Evolutionary conservation across 2,797 vertebrate genomes (phyloP).

Genomic region (Hylomyscus alleni): DNA sequence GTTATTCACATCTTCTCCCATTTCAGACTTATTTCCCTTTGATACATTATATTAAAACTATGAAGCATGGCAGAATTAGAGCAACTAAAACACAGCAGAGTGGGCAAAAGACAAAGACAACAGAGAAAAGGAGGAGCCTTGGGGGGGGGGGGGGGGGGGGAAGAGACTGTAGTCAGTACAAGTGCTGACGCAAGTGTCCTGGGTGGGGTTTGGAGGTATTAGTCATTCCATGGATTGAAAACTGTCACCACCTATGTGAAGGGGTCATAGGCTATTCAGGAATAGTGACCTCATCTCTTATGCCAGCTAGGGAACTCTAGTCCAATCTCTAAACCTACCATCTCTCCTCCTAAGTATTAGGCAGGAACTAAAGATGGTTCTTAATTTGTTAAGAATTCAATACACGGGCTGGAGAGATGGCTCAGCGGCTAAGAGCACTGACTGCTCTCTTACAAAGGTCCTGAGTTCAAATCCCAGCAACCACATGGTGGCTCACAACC

Average conservation of each 20-base stretch:
- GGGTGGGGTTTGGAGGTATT: background rate
- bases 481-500: too few relatives aligned
- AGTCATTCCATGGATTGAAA: background rate
- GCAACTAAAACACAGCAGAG: slow-evolving; percentile 51
- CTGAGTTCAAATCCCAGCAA: too few relatives aligned
- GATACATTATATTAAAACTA: slow-evolving; percentile 38
- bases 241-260: background rate
- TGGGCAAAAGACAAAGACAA: slow-evolving; percentile 2
- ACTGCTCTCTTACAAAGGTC: too few relatives aligned
- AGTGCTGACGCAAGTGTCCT: background rate
- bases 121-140: background rate
- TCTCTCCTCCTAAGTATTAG: background rate
- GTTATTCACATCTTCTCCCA: background rate
- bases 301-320: background rate
- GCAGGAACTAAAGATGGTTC: background rate
- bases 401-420: too few relatives aligned
- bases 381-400: slow-evolving; percentile 3
- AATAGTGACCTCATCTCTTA: background rate
- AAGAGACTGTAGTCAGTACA: background rate
- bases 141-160: too few relatives aligned
- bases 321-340: background rate
- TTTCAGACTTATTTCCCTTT: slow-evolving; percentile 22
- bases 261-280: background rate
- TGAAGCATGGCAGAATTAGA: slow-evolving; percentile 52
- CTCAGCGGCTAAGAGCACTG: too few relatives aligned